Conservation (phyloP, 23 tunicate genomes). For the Botrylloides violaceus region DNA sequence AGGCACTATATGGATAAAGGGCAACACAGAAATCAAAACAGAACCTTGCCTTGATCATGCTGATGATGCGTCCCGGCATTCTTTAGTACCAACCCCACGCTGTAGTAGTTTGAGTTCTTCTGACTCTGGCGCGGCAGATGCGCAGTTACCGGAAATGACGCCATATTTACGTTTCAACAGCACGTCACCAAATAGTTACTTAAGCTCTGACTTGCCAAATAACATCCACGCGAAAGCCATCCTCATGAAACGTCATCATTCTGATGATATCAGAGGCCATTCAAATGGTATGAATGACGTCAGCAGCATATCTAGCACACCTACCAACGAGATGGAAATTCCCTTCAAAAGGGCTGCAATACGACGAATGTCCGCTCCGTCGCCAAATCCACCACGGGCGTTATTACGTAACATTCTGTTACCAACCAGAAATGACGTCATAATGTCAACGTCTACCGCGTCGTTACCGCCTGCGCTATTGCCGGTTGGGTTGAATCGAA, state of each 20-base stretch:
- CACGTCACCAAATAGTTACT: too few relatives aligned
- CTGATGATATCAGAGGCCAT: slow-evolving; percentile 6
- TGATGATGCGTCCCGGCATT: not conserved
- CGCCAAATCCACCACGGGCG: not conserved
- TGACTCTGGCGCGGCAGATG: not conserved
- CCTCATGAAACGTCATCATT: slow-evolving; percentile 6
- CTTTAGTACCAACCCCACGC: not conserved
- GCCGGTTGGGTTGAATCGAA: not conserved
- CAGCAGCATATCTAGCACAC: not conserved
- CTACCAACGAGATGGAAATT: not conserved
- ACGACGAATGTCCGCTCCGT: slow-evolving; percentile 15
- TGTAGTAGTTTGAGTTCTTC: not conserved
- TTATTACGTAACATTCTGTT: not conserved
- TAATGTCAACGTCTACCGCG: not conserved
- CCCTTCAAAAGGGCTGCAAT: slow-evolving; percentile 7
- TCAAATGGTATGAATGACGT: not conserved
- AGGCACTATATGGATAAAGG: too few relatives aligned
- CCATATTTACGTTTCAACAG: not conserved
- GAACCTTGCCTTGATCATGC: not conserved
- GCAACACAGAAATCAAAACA: not conserved
- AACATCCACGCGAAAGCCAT: not conserved
- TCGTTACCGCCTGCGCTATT: not conserved
- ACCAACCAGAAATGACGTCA: too few relatives aligned
- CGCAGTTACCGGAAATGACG: not conserved
- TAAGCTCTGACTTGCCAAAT: not conserved